Percentiles rank a stretch among this genome's conserved stretches.
Evolutionary conservation across 2,888 invertebrate species (phyloP).

Genomic region (Lasius fuliginosus): DNA sequence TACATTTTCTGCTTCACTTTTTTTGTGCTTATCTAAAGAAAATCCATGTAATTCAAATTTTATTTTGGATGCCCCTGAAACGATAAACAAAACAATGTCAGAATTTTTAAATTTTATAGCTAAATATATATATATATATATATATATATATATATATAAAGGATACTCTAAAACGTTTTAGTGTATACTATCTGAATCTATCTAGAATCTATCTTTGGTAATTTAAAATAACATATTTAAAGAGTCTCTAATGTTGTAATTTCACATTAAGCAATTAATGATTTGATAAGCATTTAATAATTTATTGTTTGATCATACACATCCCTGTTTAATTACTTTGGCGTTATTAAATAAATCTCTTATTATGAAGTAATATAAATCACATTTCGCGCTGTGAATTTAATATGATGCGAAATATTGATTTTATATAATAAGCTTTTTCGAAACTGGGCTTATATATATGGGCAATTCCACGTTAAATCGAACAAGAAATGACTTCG

Average conservation of each 20-base stretch:
- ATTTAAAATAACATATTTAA: neutral
- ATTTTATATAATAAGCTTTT: conserved; percentile 3
- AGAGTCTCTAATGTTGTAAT: neutral
- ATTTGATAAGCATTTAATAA: neutral
- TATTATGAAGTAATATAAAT: conserved; percentile 1
- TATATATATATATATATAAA: neutral
- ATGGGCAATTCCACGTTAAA: no score
- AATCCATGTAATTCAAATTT: conserved; percentile 9
- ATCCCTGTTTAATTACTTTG: neutral
- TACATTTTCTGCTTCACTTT: conserved; percentile 6
- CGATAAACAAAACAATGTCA: neutral
- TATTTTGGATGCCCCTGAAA: neutral
- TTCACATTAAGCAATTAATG: no score
- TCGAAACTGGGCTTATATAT: neutral
- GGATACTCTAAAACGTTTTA: neutral
- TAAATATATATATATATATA: neutral
- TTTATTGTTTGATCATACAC: neutral
- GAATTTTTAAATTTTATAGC: conserved; percentile 1
- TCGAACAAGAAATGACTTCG: no score
- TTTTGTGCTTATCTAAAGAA: neutral
- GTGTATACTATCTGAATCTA: neutral
- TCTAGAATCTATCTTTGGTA: neutral
- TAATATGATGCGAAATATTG: neutral
- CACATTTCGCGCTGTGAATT: neutral
- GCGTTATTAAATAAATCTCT: neutral